A percentile compares a stretch with the other conserved stretches of the same genome.
Conservation (phyloP, 2,888 invertebrate species). For the Gibbula magus region DNA sequence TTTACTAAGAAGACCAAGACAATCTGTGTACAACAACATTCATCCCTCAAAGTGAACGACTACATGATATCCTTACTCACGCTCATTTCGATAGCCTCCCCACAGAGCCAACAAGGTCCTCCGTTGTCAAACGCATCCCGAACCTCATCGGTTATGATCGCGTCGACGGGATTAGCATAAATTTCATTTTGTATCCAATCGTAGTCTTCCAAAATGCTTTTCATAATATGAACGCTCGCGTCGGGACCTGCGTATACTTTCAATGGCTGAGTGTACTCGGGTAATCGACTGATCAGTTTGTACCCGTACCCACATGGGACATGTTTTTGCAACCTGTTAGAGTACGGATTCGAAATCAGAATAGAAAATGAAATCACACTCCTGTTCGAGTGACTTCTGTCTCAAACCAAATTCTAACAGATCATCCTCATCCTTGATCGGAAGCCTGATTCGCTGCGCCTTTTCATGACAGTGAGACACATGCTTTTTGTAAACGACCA, state of each 20-base stretch:
- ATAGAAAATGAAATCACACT: not conserved
- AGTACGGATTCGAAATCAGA: not conserved
- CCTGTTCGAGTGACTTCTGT: not conserved
- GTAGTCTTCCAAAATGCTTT: not conserved
- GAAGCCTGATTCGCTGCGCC: not conserved
- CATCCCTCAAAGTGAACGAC: too few species aligned
- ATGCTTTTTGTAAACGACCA: conserved; percentile 1
- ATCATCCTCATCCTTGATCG: not conserved
- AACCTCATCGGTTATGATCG: not conserved
- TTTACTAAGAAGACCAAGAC: too few species aligned
- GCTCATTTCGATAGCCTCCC: not conserved
- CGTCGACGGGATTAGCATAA: not conserved
- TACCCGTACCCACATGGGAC: not conserved
- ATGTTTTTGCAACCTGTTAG: not conserved
- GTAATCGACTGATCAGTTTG: not conserved
- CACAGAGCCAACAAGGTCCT: not conserved
- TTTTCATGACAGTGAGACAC: not conserved
- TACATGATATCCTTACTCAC: too few species aligned
- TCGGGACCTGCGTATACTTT: not conserved
- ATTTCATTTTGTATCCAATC: not conserved
- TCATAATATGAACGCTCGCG: not conserved
- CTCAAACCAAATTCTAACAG: not conserved
- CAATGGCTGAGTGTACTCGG: not conserved
- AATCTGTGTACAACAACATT: too few species aligned
- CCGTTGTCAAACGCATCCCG: not conserved